A percentile compares a stretch with the other conserved stretches of the same genome.
Evolutionary conservation across 2,888 invertebrate species (phyloP).

Genomic region (Cantharis rufa): DNA sequence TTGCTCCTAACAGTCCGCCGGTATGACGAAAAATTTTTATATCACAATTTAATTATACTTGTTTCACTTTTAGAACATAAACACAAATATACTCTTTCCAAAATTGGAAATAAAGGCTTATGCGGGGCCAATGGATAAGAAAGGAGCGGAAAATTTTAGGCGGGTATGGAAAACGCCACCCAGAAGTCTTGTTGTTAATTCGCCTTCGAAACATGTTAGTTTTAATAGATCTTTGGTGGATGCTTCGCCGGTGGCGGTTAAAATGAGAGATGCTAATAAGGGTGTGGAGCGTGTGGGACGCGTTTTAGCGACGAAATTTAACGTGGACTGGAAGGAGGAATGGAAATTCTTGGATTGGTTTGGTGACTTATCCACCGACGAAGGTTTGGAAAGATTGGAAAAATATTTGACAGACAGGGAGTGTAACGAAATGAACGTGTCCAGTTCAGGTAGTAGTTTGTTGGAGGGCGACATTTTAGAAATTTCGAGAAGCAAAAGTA

Average conservation of each 20-base stretch:
- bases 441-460: neutral
- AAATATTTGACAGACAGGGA: slow-evolving; percentile 62
- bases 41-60: neutral
- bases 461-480: neutral
- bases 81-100: slow-evolving; percentile 68
- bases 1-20: slow-evolving; percentile 71
- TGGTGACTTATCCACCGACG: slow-evolving; percentile 72
- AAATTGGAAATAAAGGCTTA: slow-evolving; percentile 79
- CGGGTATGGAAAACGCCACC: slow-evolving; percentile 86
- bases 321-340: slow-evolving; percentile 86
- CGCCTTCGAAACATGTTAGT: slow-evolving; percentile 23
- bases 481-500: neutral
- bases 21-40: slow-evolving; percentile 55
- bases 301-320: slow-evolving; percentile 70
- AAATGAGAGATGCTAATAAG: slow-evolving; percentile 73
- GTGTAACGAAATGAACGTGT: neutral
- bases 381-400: slow-evolving; percentile 78
- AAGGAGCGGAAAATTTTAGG: slow-evolving; percentile 71
- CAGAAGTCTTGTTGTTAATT: slow-evolving; percentile 48
- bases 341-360: slow-evolving; percentile 89
- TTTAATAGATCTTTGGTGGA: slow-evolving; percentile 20
- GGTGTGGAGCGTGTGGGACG: slow-evolving; percentile 87
- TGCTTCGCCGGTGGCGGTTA: slow-evolving; percentile 28
- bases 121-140: slow-evolving; percentile 89
- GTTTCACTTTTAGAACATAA: slow-evolving; percentile 60